phyloP scores from a whole-genome alignment of 2,888 invertebrate genomes.

The Osmoderma eremita region DNA sequence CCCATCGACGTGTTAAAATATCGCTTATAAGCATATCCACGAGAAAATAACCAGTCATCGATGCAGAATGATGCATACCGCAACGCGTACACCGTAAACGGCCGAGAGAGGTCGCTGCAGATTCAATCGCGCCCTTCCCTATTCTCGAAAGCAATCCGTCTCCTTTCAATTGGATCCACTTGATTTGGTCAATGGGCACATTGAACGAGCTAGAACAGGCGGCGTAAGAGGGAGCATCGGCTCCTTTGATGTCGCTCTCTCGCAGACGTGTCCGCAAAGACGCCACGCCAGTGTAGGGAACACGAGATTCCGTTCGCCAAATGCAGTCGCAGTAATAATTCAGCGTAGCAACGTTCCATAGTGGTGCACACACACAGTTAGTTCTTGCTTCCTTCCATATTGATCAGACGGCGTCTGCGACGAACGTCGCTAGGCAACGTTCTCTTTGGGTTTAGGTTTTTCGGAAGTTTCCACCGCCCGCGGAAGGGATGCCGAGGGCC shows the following conservation, averaged over 20 bases:
- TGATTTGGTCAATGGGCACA: conserved; percentile 37
- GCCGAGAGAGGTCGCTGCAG: conserved; percentile 44
- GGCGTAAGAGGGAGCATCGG: conserved; percentile 19
- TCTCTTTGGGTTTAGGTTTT: conserved; percentile 34
- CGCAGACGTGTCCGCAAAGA: conserved; percentile 11
- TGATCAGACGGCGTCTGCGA: conserved; percentile 60
- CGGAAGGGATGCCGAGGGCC: background rate
- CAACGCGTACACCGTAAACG: background rate
- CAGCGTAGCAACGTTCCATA: conserved; percentile 41
- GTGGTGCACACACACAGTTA: no score
- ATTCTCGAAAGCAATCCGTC: conserved; percentile 11
- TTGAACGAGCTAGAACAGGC: no score
- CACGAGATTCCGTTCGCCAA: conserved; percentile 35
- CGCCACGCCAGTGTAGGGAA: background rate
- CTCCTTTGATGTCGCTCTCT: conserved; percentile 35
- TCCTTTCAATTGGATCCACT: conserved; percentile 35
- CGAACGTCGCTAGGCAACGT: conserved; percentile 59
- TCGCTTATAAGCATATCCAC: no score
- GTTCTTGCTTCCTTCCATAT: conserved; percentile 50
- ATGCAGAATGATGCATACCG: no score
- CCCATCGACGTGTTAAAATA: no score
- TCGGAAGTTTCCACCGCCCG: conserved; percentile 43
- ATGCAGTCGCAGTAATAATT: conserved; percentile 50
- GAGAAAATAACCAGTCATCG: no score
- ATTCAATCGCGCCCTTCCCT: background rate